phyloP scores from a whole-genome alignment of 2,888 invertebrate genomes.

The Polia nebulosa region DNA sequence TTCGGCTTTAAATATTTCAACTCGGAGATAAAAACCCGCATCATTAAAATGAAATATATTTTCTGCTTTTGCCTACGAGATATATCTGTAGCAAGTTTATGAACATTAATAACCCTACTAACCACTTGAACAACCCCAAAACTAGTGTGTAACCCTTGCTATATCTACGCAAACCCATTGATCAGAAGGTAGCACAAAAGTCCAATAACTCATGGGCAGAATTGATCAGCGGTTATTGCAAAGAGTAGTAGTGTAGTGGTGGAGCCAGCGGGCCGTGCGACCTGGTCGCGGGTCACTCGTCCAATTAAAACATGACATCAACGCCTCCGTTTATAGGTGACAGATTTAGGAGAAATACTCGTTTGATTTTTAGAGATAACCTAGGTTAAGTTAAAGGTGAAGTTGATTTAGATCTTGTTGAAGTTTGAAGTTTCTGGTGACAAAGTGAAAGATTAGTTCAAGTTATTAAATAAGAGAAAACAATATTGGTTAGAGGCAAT shows the following conservation, averaged over 20 bases:
- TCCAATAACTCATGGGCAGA: slow-evolving; percentile 40
- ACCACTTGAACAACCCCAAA: slow-evolving; percentile 27
- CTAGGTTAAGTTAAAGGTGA: neutral
- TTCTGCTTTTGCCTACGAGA: neutral
- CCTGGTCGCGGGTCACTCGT: slow-evolving; percentile 37
- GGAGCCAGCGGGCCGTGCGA: slow-evolving; percentile 48
- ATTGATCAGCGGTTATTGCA: slow-evolving; percentile 49
- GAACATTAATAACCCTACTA: neutral
- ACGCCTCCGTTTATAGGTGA: slow-evolving; percentile 32
- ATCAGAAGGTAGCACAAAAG: slow-evolving; percentile 26
- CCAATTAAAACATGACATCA: slow-evolving; percentile 59
- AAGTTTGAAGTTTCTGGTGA: neutral
- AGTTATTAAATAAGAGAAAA: slow-evolving; percentile 1
- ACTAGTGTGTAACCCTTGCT: neutral
- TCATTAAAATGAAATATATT: slow-evolving; percentile 30
- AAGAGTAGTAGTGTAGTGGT: slow-evolving; percentile 33
- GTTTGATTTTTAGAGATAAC: neutral
- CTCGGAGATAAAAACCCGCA: slow-evolving; percentile 29
- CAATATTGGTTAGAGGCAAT: neutral
- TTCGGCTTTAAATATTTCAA: slow-evolving; percentile 33
- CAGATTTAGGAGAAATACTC: slow-evolving; percentile 16
- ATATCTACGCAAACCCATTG: slow-evolving; percentile 26
- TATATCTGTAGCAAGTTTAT: slow-evolving; percentile 23
- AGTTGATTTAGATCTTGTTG: neutral
- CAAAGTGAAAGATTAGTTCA: neutral